Evolutionary conservation across 2,888 invertebrate species (phyloP).

Genomic region (Epinotia nisella): DNA sequence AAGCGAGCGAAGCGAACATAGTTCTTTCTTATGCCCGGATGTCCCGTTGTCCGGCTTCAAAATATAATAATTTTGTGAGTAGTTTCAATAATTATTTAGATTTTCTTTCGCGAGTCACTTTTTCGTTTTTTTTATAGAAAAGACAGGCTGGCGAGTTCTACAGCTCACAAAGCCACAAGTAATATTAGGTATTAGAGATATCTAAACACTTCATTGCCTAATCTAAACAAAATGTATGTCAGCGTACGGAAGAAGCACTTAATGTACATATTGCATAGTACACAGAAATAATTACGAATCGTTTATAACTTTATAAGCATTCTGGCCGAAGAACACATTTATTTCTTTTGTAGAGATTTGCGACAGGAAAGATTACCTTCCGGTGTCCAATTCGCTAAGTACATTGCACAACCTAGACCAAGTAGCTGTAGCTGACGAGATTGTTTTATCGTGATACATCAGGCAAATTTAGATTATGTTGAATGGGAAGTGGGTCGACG

Average conservation of each 20-base stretch:
- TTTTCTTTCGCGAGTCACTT: no score
- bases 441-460: neutral
- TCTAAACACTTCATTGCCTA: neutral
- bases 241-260: slow-evolving; percentile 13
- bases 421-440: slow-evolving; percentile 21
- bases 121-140: no score
- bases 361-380: slow-evolving; percentile 27
- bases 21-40: no score
- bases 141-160: no score
- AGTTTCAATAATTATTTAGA: no score
- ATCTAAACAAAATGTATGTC: slow-evolving; percentile 11
- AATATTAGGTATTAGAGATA: neutral
- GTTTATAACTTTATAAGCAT: slow-evolving; percentile 30
- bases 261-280: slow-evolving; percentile 27
- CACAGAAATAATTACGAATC: slow-evolving; percentile 28
- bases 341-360: slow-evolving; percentile 20
- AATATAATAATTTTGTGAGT: no score
- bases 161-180: no score
- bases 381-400: slow-evolving; percentile 26
- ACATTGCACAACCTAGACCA: slow-evolving; percentile 17
- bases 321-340: slow-evolving; percentile 22
- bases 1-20: no score
- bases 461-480: neutral
- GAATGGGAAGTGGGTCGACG: slow-evolving; percentile 6
- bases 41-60: no score